Conservation (phyloP, 2,797 vertebrate genomes). For the Artibeus lituratus region DNA sequence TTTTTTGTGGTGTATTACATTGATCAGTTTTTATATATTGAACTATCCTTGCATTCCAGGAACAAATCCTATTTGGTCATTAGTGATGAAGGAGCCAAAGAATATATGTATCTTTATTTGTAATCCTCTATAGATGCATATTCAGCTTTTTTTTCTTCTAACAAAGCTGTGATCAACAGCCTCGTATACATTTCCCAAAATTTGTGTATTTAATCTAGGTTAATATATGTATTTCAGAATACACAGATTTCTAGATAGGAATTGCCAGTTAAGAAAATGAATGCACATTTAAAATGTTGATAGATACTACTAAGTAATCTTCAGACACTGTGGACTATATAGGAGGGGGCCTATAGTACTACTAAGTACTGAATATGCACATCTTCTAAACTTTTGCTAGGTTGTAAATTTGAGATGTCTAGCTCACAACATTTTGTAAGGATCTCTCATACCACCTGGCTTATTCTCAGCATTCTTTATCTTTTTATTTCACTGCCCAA, state of each 20-base stretch:
- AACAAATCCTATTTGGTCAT: background rate
- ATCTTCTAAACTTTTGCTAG: background rate
- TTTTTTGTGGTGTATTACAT: background rate
- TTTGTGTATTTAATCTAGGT: background rate
- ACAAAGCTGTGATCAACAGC: background rate
- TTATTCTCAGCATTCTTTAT: slow-evolving; percentile 4
- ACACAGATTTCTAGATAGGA: background rate
- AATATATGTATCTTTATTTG: background rate
- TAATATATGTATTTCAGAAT: background rate
- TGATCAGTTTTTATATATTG: background rate
- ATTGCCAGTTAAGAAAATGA: background rate
- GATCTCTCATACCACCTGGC: background rate
- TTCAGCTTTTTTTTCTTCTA: background rate
- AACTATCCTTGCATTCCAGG: background rate
- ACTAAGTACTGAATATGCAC: background rate
- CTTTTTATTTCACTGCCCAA: background rate
- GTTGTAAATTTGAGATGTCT: background rate
- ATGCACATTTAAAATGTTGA: background rate
- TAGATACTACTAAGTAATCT: background rate
- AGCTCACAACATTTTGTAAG: background rate
- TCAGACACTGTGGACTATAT: background rate
- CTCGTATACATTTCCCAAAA: background rate
- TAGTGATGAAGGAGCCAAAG: background rate
- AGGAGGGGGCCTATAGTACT: background rate
- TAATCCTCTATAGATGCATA: background rate